Evolutionary conservation across 2,888 invertebrate genomes (phyloP), one percentile per base, ranked within the genome.

Genomic region (Lycophotia porphyrea): DNA sequence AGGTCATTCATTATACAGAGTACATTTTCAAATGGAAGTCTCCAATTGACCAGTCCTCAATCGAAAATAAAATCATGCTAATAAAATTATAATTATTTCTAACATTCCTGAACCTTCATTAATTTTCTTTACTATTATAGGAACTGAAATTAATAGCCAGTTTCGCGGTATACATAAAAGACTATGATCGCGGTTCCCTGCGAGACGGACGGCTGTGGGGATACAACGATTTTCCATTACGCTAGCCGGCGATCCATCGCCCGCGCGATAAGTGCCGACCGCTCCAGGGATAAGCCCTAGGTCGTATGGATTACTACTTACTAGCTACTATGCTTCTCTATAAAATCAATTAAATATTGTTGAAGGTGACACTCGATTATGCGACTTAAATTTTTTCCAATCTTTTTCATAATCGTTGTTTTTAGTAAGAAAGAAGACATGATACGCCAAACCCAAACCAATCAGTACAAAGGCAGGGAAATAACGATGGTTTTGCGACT

Each of bases 211-310:
- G 82, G 73, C 71, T 75, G 76, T 83, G 80, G 76, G 86, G 86
- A 66, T 84, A 93, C 93, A 93, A 79, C 89, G 90, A 84, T 93
- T 92, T 93, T 93, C 93, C 93, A 93, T 93, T 93, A 92, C 87
- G 86, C 76, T 86, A 75, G 78, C 77, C 76, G 71, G 79, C 85
- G 88, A 90, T 85, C 85, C 86, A 90, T 88, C 86, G 88, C 76
- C 31, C 74, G 74, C 72, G 73, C 86, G 87, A 87, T 88, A 90
- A 85, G 86, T 88, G 86, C 77, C 76, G 74, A 84, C 66, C 69
- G 78, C 80, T 87, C 67, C 44, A 71, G 60, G 79, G 87, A 85
- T 87, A 89, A 73, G 71, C 74, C 71, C 74, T 80, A 77, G 67
- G 64, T 71, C 49, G 52, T 66, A 76, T 71, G 31, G 69, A 72